Base-by-base conservation (phyloP, 2,113 vertebrate genomes). In the Neogale vison region DNA sequence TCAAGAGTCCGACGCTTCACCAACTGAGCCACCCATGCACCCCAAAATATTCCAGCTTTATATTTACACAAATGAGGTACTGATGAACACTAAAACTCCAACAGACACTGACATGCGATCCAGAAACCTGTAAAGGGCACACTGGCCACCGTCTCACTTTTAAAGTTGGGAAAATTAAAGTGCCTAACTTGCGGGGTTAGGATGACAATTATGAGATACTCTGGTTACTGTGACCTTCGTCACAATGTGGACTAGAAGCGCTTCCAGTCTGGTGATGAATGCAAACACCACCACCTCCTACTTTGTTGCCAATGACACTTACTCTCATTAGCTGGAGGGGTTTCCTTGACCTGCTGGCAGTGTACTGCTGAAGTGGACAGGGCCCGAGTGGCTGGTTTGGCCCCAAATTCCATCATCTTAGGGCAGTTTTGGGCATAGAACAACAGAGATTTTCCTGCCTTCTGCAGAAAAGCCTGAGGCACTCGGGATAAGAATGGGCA, bases 401-500 rank as follows among this genome's bases (percentile, higher is more conserved):
- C 98, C 20, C 98, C 99, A 69, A 99, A 98, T 93, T 99, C 99
- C 99, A 99, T 99, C 99, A 99, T 99, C 55, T 99, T 98, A 3
- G 99, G 99, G 96, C 99, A 99, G 92, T 98, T 99, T 98, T 99
- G 99, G 23, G 99, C 99, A 34, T 99, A 99, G 3, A 99, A 98
- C 29, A 99, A 98, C 98, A 99, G 97, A 3, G 99, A 99, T 82
- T 99, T 99, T 71, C 99, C 99, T 18, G 99, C 98, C 97, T 99
- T 99, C 98, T 99, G 99, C 96, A 99, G 98, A 98, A 99, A 99
- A 31, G 99, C 98, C 98, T 99, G 99, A 4, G 99, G 99, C 86
- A 99, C 99, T 0, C 99, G 99, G 76, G 99, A 99, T 98, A 99
- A 98, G 98, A 99, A 99, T 0, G 99, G 99, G 98, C 99, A 99